Evolutionary conservation across 2,888 invertebrate species (phyloP).

Genomic region (Caenorhabditis auriculariae): DNA sequence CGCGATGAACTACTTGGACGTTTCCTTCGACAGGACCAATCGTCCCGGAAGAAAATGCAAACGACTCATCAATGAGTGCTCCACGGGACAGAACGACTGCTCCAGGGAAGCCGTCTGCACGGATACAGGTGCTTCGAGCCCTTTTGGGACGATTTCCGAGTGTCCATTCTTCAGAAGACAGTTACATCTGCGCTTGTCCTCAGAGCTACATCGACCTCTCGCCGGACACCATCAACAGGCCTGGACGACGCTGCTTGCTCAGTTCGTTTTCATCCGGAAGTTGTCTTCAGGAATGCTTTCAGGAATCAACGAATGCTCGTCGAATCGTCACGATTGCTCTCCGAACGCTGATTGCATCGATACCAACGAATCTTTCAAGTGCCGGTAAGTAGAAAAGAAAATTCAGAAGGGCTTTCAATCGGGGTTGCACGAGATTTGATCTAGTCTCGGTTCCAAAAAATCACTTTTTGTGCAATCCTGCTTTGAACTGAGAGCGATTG

Average conservation of each 20-base stretch:
- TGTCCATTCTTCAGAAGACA: too few relatives aligned
- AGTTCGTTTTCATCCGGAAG: constrained; percentile 26
- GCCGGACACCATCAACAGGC: constrained; percentile 50
- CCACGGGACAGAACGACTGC: constrained; percentile 63
- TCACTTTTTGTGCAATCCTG: too few relatives aligned
- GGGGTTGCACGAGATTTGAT: too few relatives aligned
- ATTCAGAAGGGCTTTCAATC: neutral
- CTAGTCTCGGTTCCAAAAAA: too few relatives aligned
- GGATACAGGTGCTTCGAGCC: too few relatives aligned
- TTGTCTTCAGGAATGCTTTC: constrained; percentile 9
- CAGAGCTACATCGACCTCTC: constrained; percentile 56
- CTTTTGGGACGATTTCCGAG: too few relatives aligned
- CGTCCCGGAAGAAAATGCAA: constrained; percentile 63
- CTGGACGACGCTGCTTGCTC: constrained; percentile 59
- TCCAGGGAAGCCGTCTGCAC: constrained; percentile 58
- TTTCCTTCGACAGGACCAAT: constrained; percentile 56
- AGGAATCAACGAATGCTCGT: constrained; percentile 61
- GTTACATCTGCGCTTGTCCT: constrained; percentile 61
- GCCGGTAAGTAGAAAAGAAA: constrained; percentile 15
- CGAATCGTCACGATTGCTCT: constrained; percentile 60
- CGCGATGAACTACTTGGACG: constrained; percentile 61
- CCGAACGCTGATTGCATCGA: constrained; percentile 62
- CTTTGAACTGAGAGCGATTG: too few relatives aligned
- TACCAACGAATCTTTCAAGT: constrained; percentile 57
- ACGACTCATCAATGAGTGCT: constrained; percentile 83